Evolutionary conservation across 2,888 invertebrate genomes (phyloP).

Genomic region (Hydraecia micacea): DNA sequence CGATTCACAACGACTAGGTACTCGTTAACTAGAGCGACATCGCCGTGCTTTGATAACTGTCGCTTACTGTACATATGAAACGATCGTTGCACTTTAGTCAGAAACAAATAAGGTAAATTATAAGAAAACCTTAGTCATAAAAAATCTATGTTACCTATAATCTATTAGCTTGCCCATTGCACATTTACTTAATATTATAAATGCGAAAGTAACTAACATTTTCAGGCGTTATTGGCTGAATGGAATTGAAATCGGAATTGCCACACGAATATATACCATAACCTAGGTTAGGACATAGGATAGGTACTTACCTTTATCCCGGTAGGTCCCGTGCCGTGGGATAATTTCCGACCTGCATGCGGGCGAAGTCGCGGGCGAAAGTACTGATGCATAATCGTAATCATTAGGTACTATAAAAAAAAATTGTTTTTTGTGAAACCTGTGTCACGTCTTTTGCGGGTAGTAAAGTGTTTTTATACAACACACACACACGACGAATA

Average conservation of each 20-base stretch:
- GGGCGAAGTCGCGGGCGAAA: neutral
- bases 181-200: neutral
- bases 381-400: neutral
- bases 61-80: conserved; percentile 28
- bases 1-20: conserved; percentile 68
- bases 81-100: conserved; percentile 9
- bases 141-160: neutral
- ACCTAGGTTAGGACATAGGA: neutral
- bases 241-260: neutral
- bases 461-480: neutral
- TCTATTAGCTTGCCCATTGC: neutral
- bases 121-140: neutral
- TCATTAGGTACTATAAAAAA: neutral
- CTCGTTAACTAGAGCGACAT: conserved; percentile 67
- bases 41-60: conserved; percentile 55
- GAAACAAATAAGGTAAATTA: neutral
- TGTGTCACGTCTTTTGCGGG: neutral
- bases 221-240: neutral
- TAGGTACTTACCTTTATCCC: neutral
- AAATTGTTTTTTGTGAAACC: neutral
- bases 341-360: neutral
- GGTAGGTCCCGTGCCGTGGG: neutral
- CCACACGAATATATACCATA: neutral
- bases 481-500: neutral
- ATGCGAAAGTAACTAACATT: neutral